Evolutionary conservation across 1,140 invertebrate genomes (phyloP).

Genomic region (Drosophila ohnishii): DNA sequence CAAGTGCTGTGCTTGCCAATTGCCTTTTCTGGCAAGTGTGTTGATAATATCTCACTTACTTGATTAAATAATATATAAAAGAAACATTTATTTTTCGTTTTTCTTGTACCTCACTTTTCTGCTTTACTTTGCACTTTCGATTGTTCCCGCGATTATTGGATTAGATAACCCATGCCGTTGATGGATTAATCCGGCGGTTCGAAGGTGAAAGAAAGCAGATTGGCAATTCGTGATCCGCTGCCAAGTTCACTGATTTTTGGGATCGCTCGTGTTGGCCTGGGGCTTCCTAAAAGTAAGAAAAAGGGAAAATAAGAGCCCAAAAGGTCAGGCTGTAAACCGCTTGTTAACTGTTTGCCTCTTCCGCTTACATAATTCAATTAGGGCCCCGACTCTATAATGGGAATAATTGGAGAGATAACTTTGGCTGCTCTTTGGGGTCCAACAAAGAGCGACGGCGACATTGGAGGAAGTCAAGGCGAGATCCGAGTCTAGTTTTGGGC

Average conservation of each 20-base stretch:
- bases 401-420: constrained; percentile 12
- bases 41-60: constrained; percentile 7
- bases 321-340: constrained; percentile 28
- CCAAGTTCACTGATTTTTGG: constrained; percentile 64
- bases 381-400: constrained; percentile 33
- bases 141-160: constrained; percentile 28
- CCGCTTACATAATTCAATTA: constrained; percentile 75
- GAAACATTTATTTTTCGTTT: not conserved
- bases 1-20: constrained; percentile 3
- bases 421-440: not conserved
- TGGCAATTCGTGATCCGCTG: constrained; percentile 55
- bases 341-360: constrained; percentile 59
- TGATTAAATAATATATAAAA: constrained; percentile 18
- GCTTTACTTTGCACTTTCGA: constrained; percentile 33
- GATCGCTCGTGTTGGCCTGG: constrained; percentile 39
- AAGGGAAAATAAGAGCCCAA: constrained; percentile 51
- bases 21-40: not conserved
- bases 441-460: constrained; percentile 23
- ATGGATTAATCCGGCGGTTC: constrained; percentile 33
- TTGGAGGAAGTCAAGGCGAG: constrained; percentile 36
- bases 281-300: constrained; percentile 32
- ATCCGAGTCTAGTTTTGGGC: constrained; percentile 32
- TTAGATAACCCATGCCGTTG: constrained; percentile 60
- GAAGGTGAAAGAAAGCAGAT: constrained; percentile 56
- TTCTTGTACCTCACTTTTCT: not conserved